Base-by-base conservation (phyloP, 2,888 invertebrate species). In the Tenthredo mesomela region DNA sequence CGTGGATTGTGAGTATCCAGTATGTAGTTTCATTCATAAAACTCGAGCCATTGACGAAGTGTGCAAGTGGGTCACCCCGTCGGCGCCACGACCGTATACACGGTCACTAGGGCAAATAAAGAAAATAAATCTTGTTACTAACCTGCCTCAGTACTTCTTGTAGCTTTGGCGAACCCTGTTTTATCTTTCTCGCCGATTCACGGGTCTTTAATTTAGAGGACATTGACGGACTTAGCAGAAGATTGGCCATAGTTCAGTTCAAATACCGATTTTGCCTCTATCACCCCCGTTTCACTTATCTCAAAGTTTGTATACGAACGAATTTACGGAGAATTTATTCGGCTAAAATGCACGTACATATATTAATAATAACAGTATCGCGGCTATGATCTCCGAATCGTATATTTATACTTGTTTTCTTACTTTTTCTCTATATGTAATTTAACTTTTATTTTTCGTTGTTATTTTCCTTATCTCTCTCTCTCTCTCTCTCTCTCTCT, bases 71-170 rank as follows among this genome's bases (percentile, higher is more conserved):
- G 82, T 82, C 82, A 82, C 67, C 3, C 33, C 21, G 40, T 73
- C 43, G 18, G 15, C 33, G 37, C 70, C 33, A 12, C 9, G 2
- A 18, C 37, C 25, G 75, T 4, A 54, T 29, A 1, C 2, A 29
- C 77, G 54, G 77, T 29, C 33, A n/a, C 25, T 50, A n/a, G 54
- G 15, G 18, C 25, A 61, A 78, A 58, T 37, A 61, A 61, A 43
- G 54, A 58, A 84, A 82, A 82, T 61, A 61, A 25, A 47, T 58
- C 71, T n/a, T 3, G 33, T 77, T 86, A 85, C 87, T 89, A 91
- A 93, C 94, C 93, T 94, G 90, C 89, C 94, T 89, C 12, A 94
- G 86, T 54, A 93, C 88, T 85, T 93, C 93, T 85, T 92, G 92
- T 47, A 94, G 88, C 86, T 92, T 93, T 0, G 93, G 93, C 2